Conservation (phyloP, 2,113 vertebrate species). For the Lampris incognitus region DNA sequence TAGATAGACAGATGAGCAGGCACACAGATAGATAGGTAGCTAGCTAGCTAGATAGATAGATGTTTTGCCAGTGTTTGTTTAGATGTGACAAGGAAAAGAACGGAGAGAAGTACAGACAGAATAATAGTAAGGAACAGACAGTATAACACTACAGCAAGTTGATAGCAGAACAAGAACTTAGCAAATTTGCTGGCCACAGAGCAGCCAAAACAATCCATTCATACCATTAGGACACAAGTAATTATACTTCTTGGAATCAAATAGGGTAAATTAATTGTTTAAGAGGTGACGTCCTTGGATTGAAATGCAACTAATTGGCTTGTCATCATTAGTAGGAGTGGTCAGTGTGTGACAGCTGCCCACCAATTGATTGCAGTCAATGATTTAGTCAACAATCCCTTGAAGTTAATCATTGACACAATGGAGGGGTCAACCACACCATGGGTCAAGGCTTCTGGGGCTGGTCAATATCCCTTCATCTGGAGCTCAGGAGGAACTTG, state of each 20-base stretch:
- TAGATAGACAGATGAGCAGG: no score
- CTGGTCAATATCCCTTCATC: slow-evolving; percentile 51
- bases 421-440: slow-evolving; percentile 48
- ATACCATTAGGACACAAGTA: neutral
- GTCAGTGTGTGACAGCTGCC: slow-evolving; percentile 42
- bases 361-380: slow-evolving; percentile 35
- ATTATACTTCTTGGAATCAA: slow-evolving; percentile 20
- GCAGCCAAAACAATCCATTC: no score
- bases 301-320: slow-evolving; percentile 48
- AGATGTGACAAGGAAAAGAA: no score
- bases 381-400: slow-evolving; percentile 43
- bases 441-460: slow-evolving; percentile 17
- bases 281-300: slow-evolving; percentile 35
- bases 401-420: slow-evolving; percentile 59
- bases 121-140: no score
- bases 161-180: no score
- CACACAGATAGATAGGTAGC: no score
- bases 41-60: no score
- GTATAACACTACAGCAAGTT: no score
- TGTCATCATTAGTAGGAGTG: slow-evolving; percentile 47
- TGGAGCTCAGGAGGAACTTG: slow-evolving; percentile 13
- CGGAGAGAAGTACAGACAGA: no score
- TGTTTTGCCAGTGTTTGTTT: no score
- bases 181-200: no score
- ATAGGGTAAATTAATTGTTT: slow-evolving; percentile 36